Base-by-base conservation (phyloP, 2,888 invertebrate genomes). In the Acronicta leporina region DNA sequence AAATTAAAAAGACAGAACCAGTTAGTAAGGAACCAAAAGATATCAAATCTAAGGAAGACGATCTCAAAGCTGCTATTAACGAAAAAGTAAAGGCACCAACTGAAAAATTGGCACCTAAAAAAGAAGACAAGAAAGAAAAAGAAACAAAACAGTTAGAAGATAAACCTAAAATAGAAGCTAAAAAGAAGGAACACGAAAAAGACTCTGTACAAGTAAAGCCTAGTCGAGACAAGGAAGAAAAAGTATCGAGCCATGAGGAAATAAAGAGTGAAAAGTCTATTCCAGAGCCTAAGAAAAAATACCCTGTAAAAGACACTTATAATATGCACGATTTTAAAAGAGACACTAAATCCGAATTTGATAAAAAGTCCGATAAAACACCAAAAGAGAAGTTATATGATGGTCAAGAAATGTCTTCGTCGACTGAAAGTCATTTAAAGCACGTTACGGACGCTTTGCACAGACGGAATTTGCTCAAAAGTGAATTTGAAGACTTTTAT, bases 401-500 rank as follows among this genome's bases (percentile, higher is more conserved):
- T 42, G 84, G 77, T 30, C 60, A 75, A 68, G 86, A 85, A 82
- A 73, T 73, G 44, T 75, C 73, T 53, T 82, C 73, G 42, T 82
- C 76, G 65, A 81, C 78, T 73, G 86, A 86, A 55, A 86, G 82
- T 73, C 74, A 89, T 81, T 79, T 87, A 63, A 90, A 90, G 75
- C 89, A 89, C 57, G 81, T 89, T 77, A 91, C 87, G 48, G 92
- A 92, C 41, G 91, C 91, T 68, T 84, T 93, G 60, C 81, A 88
- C 20, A 84, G 92, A 74, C 89, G 90, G 54, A 93, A 92, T 79
- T 88, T 95, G 68, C 86, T 92, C 20, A 90, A 94, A 83, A 94
- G 95, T 84, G 94, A 94, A 88, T 95, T 96, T 82, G 95, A 96
- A 82, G 95, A 95, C 77, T 92, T 96, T 73, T 95, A 96, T 83